Conservation (phyloP, 2,888 invertebrate species). For the Ormyrus thymus region DNA sequence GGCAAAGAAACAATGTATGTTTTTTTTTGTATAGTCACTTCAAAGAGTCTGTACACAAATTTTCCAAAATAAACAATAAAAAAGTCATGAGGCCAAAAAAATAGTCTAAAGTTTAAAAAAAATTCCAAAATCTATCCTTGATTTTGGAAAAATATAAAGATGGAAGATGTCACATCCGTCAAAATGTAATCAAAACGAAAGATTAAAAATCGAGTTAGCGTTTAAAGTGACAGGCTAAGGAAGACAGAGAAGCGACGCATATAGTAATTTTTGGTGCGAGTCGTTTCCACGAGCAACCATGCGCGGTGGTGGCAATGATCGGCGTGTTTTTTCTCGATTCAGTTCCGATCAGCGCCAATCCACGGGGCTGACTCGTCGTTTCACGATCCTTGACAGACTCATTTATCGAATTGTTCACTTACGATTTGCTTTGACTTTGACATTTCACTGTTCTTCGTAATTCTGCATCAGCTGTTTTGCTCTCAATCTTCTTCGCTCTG, state of each 20-base stretch:
- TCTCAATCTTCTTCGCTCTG: conserved; percentile 37
- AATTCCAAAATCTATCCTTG: background rate
- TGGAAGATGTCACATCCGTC: background rate
- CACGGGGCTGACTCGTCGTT: background rate
- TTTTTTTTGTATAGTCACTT: conserved; percentile 9
- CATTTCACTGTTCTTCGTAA: conserved; percentile 72
- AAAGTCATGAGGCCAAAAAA: background rate
- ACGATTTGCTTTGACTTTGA: conserved; percentile 74
- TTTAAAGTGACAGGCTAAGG: conserved; percentile 38
- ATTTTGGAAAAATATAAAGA: background rate
- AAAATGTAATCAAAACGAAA: conserved; percentile 1
- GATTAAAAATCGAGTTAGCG: background rate
- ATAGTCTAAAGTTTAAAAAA: background rate
- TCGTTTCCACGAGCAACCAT: conserved; percentile 51
- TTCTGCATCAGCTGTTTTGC: conserved; percentile 72
- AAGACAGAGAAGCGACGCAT: background rate
- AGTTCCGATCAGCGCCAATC: background rate
- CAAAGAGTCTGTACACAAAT: background rate
- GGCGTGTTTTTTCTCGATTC: conserved; percentile 6
- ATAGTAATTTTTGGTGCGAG: conserved; percentile 47
- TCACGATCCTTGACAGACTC: background rate
- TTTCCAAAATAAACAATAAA: conserved; percentile 30
- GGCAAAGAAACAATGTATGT: conserved; percentile 17
- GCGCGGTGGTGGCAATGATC: conserved; percentile 39
- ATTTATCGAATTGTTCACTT: conserved; percentile 61